These are phyloP conservation scores for Eubasilissa regina DNA, from an alignment of 1,140 invertebrate species.

Conservation along the genomic window DNA sequence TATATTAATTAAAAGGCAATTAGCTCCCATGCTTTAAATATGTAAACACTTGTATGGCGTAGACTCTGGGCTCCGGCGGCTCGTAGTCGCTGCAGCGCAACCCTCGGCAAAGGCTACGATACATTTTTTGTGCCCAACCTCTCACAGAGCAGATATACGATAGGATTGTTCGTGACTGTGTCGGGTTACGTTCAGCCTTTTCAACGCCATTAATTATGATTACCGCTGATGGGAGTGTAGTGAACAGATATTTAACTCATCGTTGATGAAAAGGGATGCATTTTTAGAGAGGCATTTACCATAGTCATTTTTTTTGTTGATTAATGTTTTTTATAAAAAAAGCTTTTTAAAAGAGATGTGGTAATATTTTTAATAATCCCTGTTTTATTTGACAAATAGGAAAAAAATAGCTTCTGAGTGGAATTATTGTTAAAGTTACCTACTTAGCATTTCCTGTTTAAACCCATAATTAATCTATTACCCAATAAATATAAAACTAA, in stretches of 20 bases:
- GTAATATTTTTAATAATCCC: no score
- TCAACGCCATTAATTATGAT: slow-evolving; percentile 34
- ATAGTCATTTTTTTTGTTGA: no score
- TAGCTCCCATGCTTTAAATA: slow-evolving; percentile 53
- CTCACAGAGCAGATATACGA: not conserved
- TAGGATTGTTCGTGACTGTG: not conserved
- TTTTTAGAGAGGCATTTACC: not conserved
- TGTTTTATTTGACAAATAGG: no score
- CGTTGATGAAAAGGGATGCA: slow-evolving; percentile 9
- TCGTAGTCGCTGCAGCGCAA: slow-evolving; percentile 14
- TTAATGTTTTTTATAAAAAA: no score
- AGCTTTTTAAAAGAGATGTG: no score
- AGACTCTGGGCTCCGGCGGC: slow-evolving; percentile 4
- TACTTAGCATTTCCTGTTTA: no score
- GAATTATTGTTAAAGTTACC: no score
- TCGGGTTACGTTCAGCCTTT: slow-evolving; percentile 23
- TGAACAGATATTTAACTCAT: slow-evolving; percentile 24
- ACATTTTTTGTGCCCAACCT: slow-evolving; percentile 8
- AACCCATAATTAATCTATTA: no score
- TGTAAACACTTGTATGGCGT: slow-evolving; percentile 49
- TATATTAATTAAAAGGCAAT: slow-evolving; percentile 59
- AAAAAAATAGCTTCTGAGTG: no score
- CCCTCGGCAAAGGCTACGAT: slow-evolving; percentile 18
- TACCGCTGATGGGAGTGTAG: slow-evolving; percentile 30
- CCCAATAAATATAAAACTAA: no score